Percentiles rank a stretch among this genome's conserved stretches.
Evolutionary conservation across 1,140 invertebrate species (phyloP).

Genomic region (Philopotamus ludificatus): DNA sequence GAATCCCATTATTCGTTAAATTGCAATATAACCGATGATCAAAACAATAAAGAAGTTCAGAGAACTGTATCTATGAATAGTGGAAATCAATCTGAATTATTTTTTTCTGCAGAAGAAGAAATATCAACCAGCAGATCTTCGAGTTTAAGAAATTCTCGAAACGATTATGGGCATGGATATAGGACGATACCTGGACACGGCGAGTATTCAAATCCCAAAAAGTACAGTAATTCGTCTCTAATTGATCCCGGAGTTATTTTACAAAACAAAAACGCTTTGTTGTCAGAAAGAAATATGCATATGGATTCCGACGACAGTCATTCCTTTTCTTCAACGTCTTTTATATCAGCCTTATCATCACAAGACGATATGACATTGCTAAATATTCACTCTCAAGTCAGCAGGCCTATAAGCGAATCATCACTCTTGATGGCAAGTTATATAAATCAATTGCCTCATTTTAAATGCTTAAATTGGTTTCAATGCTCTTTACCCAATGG

Average conservation of each 20-base stretch:
- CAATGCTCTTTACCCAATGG: constrained; percentile 66
- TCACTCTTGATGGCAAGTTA: constrained; percentile 94
- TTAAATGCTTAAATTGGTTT: constrained; percentile 73
- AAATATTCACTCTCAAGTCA: constrained; percentile 93
- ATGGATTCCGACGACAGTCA: constrained; percentile 60
- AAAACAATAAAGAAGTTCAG: constrained; percentile 64
- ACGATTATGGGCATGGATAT: constrained; percentile 38
- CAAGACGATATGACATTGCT: constrained; percentile 91
- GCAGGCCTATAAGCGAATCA: constrained; percentile 90
- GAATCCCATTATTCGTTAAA: constrained; percentile 64
- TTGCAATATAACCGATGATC: constrained; percentile 57
- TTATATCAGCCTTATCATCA: constrained; percentile 90
- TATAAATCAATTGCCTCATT: constrained; percentile 87
- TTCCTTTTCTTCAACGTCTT: constrained; percentile 81
- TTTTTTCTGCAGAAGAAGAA: constrained; percentile 89
- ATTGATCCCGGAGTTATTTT: constrained; percentile 24
- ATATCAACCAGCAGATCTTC: constrained; percentile 65
- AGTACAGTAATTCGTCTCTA: constrained; percentile 37
- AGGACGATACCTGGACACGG: constrained; percentile 49
- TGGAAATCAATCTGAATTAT: constrained; percentile 86
- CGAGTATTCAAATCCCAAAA: constrained; percentile 43
- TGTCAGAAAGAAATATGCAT: constrained; percentile 39
- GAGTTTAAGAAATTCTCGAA: constrained; percentile 63
- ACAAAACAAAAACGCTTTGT: constrained; percentile 27
- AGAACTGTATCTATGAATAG: constrained; percentile 83